Evolutionary conservation across 2,888 invertebrate genomes (phyloP).

Genomic region (Cybosia mesomella): DNA sequence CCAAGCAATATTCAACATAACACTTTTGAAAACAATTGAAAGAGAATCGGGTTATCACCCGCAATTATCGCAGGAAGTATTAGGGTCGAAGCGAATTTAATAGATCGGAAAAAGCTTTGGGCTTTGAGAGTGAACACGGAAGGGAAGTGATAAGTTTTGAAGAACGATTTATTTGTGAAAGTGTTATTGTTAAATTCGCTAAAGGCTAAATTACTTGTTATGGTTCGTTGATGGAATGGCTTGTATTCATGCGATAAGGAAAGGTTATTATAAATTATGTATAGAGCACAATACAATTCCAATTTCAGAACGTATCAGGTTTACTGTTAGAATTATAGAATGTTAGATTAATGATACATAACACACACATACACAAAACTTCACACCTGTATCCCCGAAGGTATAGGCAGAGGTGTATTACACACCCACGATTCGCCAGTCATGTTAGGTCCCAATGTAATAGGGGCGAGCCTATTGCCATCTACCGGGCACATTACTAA

Average conservation of each 20-base stretch:
- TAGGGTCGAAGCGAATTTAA: constrained; percentile 55
- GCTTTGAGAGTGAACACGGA: constrained; percentile 36
- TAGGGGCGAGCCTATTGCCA: too few species aligned
- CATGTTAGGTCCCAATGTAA: too few species aligned
- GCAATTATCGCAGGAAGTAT: constrained; percentile 45
- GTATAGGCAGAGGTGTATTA: too few species aligned
- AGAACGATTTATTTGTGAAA: constrained; percentile 32
- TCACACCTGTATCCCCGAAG: too few species aligned
- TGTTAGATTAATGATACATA: too few species aligned
- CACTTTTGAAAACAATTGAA: constrained; percentile 47
- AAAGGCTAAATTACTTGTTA: background rate
- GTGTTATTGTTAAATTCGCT: constrained; percentile 5
- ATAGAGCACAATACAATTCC: background rate
- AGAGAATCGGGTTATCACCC: constrained; percentile 54
- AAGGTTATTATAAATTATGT: background rate
- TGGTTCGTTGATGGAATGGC: background rate
- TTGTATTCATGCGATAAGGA: background rate
- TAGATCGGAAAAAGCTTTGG: constrained; percentile 59
- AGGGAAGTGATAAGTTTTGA: constrained; percentile 46
- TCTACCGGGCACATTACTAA: too few species aligned
- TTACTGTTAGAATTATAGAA: too few species aligned
- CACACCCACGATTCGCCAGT: too few species aligned
- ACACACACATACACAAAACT: too few species aligned
- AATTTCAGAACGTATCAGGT: background rate
- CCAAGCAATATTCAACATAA: constrained; percentile 10